Evolutionary conservation across 2,888 invertebrate species (phyloP).

Genomic region (Cryptocephalus moraei): DNA sequence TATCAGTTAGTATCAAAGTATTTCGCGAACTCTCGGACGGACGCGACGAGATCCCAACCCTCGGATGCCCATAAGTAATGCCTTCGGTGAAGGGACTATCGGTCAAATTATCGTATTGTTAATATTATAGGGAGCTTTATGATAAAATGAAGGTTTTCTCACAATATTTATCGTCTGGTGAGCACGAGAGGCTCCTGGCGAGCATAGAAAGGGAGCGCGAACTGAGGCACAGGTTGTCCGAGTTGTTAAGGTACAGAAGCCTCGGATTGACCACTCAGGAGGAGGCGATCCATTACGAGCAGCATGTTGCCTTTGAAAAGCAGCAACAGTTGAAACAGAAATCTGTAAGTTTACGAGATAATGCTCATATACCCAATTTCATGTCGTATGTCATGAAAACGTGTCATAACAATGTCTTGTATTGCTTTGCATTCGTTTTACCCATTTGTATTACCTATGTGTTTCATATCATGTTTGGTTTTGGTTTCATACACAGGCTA

Average conservation of each 20-base stretch:
- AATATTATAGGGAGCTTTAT: constrained; percentile 53
- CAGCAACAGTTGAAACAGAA: constrained; percentile 54
- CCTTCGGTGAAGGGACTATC: no score
- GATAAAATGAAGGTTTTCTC: constrained; percentile 79
- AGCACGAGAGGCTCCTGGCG: constrained; percentile 69
- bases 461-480: constrained; percentile 27
- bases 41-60: constrained; percentile 36
- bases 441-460: constrained; percentile 13
- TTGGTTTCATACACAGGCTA: constrained; percentile 47
- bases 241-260: constrained; percentile 73
- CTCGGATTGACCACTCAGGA: constrained; percentile 76
- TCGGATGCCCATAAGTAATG: constrained; percentile 69
- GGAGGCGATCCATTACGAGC: constrained; percentile 83
- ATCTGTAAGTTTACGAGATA: constrained; percentile 41
- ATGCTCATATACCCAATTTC: background rate
- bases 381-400: background rate
- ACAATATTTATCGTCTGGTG: constrained; percentile 78
- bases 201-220: constrained; percentile 78
- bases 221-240: constrained; percentile 69
- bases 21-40: constrained; percentile 51
- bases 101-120: no score
- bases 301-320: constrained; percentile 46
- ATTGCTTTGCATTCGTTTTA: constrained; percentile 3
- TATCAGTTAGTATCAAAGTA: constrained; percentile 83
- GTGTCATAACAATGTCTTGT: no score